A percentile compares a stretch with the other conserved stretches of the same genome.
These are phyloP conservation scores for Diorhabda sublineata DNA, from an alignment of 1,140 invertebrate species.

Conservation along the genomic window DNA sequence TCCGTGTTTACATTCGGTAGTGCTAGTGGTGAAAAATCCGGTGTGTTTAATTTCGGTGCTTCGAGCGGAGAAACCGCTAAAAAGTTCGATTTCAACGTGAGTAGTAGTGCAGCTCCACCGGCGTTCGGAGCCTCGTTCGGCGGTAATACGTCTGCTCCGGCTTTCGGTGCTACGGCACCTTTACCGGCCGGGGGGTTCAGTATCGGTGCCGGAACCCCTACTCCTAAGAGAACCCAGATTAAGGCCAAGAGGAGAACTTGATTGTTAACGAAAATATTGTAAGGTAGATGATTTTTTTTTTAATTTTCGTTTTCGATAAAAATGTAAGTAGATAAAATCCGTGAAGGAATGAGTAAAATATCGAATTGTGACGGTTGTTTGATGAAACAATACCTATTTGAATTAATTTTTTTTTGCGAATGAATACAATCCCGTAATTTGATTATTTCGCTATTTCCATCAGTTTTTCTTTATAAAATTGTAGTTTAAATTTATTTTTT, in stretches of 20 bases:
- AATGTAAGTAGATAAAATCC: too few relatives aligned
- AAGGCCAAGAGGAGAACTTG: conserved; percentile 17
- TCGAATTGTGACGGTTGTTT: too few relatives aligned
- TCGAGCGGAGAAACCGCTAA: background rate
- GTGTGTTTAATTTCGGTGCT: background rate
- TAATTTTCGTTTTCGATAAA: too few relatives aligned
- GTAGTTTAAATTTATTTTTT: too few relatives aligned
- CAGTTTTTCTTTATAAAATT: too few relatives aligned
- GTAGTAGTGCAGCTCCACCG: background rate
- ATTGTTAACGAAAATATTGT: conserved; percentile 4
- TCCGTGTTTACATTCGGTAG: background rate
- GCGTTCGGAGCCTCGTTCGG: background rate
- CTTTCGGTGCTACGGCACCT: background rate
- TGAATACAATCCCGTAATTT: too few relatives aligned
- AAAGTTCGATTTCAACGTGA: background rate
- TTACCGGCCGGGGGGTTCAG: conserved; percentile 7
- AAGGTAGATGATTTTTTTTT: background rate
- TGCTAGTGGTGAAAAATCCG: background rate
- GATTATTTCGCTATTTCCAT: too few relatives aligned
- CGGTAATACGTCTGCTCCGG: background rate
- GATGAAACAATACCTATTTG: too few relatives aligned
- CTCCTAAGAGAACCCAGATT: conserved; percentile 8
- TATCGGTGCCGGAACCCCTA: conserved; percentile 8
- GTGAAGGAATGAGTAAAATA: too few relatives aligned
- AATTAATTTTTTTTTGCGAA: too few relatives aligned